phyloP scores from a whole-genome alignment of 2,888 invertebrate species.

The Polymixis flavicincta region DNA sequence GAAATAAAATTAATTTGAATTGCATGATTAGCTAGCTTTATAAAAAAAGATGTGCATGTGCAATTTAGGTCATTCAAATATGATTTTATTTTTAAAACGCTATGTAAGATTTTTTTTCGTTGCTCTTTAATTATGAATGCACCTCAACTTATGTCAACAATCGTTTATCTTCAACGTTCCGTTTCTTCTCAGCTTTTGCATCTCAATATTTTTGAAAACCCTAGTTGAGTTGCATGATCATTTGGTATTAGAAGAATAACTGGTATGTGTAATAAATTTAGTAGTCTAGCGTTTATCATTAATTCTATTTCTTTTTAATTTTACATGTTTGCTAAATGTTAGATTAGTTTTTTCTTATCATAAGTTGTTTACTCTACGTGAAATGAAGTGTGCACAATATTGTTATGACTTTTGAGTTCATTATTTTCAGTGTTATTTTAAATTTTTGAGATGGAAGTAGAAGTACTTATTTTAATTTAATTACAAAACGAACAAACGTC shows the following conservation, averaged over 20 bases:
- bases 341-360: neutral
- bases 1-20: neutral
- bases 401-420: slow-evolving; percentile 56
- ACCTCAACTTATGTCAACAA: slow-evolving; percentile 60
- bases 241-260: neutral
- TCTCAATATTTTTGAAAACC: neutral
- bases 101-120: neutral
- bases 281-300: accelerated
- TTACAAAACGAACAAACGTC: slow-evolving; percentile 17
- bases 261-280: too few species aligned
- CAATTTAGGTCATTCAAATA: neutral
- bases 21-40: neutral
- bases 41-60: neutral
- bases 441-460: slow-evolving; percentile 42
- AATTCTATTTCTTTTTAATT: neutral
- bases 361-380: neutral
- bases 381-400: slow-evolving; percentile 26
- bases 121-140: slow-evolving; percentile 41
- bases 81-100: neutral
- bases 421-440: slow-evolving; percentile 26
- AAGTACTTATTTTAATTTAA: slow-evolving; percentile 32
- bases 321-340: neutral
- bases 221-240: neutral
- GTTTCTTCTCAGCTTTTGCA: slow-evolving; percentile 4
- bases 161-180: slow-evolving; percentile 35